Base-by-base conservation (phyloP, 1,140 invertebrate species). In the Drosophila azteca region DNA sequence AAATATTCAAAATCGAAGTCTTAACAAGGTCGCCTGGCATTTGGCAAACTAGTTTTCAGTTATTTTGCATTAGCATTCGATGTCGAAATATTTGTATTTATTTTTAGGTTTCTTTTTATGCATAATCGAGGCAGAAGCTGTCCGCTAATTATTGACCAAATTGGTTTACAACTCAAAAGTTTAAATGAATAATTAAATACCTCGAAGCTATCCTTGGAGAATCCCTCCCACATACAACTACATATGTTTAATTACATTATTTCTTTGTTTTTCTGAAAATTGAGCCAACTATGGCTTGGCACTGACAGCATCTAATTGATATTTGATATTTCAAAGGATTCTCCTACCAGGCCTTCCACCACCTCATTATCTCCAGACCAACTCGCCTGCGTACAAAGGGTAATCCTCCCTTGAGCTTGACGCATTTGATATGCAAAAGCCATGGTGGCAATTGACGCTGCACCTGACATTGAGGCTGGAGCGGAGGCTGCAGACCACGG, bases 391-490 rank as follows among this genome's bases (percentile, higher is more conserved):
- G 44, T 77, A 43, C 49, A 54, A 31, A 73, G 69, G 60, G 45
- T 48, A 78, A 58, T 60, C 63, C 63, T 46, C 13, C 51, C 24
- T 46, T 58, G 66, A 80, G 76, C 80, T 79, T 80, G 76, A 68
- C 80, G 76, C 48, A 79, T 85, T 83, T 84, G 62, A 24, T 62
- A 83, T 83, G 76, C 62, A 79, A 83, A 24, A 60, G 57, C 60
- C 70, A 75, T 70, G 54, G 35, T 6, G 54, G n/a, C 43, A 69
- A 69, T 63, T 69, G 13, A 35, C 6, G 20, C 24, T 35, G 26
- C 35, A 39, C 11, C 35, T 39, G 35, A 13, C 35, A 39, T 39
- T 39, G 35, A 35, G 45, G 29, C 65, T 29, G 65, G 31, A 17
- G 11, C 57, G 26, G 58, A 35, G 43, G 22, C 39, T 67, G n/a